Conservation (phyloP, 2,113 vertebrate genomes). For the Xiphophorus hellerii region DNA sequence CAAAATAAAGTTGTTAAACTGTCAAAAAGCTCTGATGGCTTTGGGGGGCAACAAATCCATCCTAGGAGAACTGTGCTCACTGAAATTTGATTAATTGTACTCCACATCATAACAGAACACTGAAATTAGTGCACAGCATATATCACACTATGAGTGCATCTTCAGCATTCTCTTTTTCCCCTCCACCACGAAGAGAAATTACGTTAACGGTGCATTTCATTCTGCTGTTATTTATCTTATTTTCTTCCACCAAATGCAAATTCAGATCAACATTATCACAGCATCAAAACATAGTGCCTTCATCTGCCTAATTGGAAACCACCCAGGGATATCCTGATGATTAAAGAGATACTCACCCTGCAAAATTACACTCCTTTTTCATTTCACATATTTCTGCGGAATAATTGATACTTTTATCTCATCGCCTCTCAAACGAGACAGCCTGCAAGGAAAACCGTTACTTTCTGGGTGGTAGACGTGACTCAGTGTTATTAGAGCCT, state of each 20-base stretch:
- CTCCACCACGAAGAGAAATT: not conserved
- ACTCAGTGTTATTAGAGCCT: not conserved
- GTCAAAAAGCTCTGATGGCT: conserved; percentile 27
- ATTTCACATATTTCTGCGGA: not conserved
- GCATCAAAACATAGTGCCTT: not conserved
- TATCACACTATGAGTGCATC: not conserved
- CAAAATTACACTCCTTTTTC: not conserved
- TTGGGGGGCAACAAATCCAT: conserved; percentile 6
- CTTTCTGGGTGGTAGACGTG: not conserved
- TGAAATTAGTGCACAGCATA: not conserved
- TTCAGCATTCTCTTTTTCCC: not conserved
- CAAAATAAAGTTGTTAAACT: conserved; percentile 37
- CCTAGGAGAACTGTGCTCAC: conserved; percentile 7
- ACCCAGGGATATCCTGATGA: not conserved
- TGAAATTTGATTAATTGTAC: conserved; percentile 24
- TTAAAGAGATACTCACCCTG: not conserved
- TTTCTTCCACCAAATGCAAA: not conserved
- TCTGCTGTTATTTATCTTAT: not conserved
- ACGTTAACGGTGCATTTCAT: not conserved
- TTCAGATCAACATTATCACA: not conserved
- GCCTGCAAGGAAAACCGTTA: not conserved
- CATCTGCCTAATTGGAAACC: conserved; percentile 1
- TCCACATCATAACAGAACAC: not conserved
- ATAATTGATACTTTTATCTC: conserved; percentile 7
- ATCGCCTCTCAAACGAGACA: not conserved